Base-by-base conservation (phyloP, 2,797 vertebrate species). In the Helarctos malayanus region DNA sequence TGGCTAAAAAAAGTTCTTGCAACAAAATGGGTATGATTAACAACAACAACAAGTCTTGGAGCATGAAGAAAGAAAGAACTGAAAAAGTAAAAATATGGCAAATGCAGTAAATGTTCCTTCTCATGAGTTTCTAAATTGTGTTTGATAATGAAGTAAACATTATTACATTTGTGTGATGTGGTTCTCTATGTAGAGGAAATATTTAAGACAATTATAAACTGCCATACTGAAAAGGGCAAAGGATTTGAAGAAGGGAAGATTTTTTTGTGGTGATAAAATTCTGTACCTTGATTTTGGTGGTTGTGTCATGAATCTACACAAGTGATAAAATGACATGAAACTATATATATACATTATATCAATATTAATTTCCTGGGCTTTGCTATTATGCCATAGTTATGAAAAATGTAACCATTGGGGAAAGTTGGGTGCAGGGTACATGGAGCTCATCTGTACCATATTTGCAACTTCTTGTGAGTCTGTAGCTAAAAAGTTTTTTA, bases 121-220 rank as follows among this genome's bases (percentile, higher is more conserved):
- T 97, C 8, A 16, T 45, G 10, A 63, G 23, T 91, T 79, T 96
- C 35, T 61, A 89, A 76, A 89, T 79, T 56, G 18, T 89, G 63
- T 61, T 86, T 87, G n/a, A 83, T 68, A 57, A 2, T 83, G n/a
- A 95, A 82, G 38, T 12, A 27, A 93, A 94, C 78, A 54, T 69
- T 69, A 52, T 35, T 25, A 32, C 8, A 45, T 63, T 65, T 83
- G 32, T 87, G 73, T 52, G 61, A 47, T 88, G 19, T 76, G 16
- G 2, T 81, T 56, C 4, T 94, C 11, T 19, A 68, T 12, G 11
- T 10, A 29, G 4, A 71, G 47, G 23, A 86, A 95, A 38, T 89
- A 80, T 47, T 82, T 89, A 38, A 21, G 25, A 75, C 1, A 49
- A 41, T 35, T 78, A n/a, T 54, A 32, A 75, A 41, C 19, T 90